Percentiles rank a stretch among this genome's conserved stretches.
phyloP scores from a whole-genome alignment of 2,113 vertebrate genomes.

The Leptocoma aspasia region DNA sequence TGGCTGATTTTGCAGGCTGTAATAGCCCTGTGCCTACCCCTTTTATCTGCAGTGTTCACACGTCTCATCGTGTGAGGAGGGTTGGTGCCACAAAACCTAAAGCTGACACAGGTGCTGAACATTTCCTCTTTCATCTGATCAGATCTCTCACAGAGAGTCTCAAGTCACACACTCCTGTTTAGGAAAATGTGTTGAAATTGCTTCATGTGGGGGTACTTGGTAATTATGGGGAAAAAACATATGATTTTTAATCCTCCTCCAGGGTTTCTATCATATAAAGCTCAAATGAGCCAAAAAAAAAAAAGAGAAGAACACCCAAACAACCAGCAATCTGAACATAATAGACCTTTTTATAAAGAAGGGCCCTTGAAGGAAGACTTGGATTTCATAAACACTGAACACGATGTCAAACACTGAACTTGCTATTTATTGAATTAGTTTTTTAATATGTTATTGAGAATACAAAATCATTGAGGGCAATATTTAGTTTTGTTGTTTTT shows the following conservation, averaged over 20 bases:
- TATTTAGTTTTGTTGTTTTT: background rate
- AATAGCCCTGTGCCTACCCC: background rate
- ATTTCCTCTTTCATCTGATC: background rate
- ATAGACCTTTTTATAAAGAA: background rate
- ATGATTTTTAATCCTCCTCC: background rate
- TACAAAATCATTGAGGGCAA: background rate
- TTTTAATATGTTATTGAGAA: background rate
- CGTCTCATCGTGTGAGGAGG: accelerated
- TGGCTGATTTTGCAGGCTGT: background rate
- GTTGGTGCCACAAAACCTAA: accelerated
- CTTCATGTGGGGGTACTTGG: background rate
- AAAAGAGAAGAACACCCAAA: background rate
- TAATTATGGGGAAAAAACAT: background rate
- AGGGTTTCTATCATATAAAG: background rate
- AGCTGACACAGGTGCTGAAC: accelerated
- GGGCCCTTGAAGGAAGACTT: background rate
- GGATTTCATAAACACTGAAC: background rate
- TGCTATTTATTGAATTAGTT: background rate
- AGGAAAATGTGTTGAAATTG: background rate
- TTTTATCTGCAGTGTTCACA: background rate
- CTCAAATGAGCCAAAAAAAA: background rate
- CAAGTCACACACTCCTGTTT: background rate
- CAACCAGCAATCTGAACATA: background rate
- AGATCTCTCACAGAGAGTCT: background rate
- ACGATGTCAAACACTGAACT: background rate